Evolutionary conservation across 2,797 vertebrate species (phyloP).

Genomic region (Arrhamphus sclerolepis): DNA sequence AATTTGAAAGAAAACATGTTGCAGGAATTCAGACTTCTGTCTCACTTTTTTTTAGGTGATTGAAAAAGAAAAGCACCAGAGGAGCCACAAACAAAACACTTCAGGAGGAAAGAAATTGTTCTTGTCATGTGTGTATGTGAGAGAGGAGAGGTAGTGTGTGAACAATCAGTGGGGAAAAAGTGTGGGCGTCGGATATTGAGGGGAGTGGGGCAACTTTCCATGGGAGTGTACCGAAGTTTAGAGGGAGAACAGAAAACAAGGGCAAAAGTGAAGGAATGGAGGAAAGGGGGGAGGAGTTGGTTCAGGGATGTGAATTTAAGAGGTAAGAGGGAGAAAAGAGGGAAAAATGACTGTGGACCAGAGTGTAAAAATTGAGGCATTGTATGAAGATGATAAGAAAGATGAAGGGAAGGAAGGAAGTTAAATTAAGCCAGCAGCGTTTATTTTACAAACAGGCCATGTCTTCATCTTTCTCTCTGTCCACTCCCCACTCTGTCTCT

Average conservation of each 20-base stretch:
- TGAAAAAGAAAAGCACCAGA: conserved; percentile 7
- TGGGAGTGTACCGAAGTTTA: conserved; percentile 40
- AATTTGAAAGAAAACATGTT: conserved; percentile 34
- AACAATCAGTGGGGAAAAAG: conserved; percentile 51
- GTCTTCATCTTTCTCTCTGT: conserved; percentile 20
- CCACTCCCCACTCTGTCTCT: too few relatives aligned
- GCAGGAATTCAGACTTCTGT: conserved; percentile 8
- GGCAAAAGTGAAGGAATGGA: conserved; percentile 40
- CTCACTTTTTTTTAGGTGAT: conserved; percentile 1
- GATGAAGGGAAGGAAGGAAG: conserved; percentile 26
- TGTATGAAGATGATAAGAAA: conserved; percentile 25
- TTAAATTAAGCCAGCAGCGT: conserved; percentile 12
- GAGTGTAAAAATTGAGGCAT: conserved; percentile 36
- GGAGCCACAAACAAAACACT: conserved; percentile 9
- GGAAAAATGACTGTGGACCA: conserved; percentile 14
- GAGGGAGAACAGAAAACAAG: conserved; percentile 33
- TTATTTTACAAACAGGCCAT: conserved; percentile 32
- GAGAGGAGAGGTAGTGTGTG: conserved; percentile 30
- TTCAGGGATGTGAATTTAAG: conserved; percentile 4
- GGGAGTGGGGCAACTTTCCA: conserved; percentile 48
- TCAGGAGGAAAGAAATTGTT: conserved; percentile 41
- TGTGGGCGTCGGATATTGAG: conserved; percentile 45
- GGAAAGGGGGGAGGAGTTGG: neutral
- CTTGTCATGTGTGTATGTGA: conserved; percentile 10
- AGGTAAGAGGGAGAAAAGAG: conserved; percentile 16